Conservation (phyloP, 2,113 vertebrate genomes). For the Pseudois nayaur region DNA sequence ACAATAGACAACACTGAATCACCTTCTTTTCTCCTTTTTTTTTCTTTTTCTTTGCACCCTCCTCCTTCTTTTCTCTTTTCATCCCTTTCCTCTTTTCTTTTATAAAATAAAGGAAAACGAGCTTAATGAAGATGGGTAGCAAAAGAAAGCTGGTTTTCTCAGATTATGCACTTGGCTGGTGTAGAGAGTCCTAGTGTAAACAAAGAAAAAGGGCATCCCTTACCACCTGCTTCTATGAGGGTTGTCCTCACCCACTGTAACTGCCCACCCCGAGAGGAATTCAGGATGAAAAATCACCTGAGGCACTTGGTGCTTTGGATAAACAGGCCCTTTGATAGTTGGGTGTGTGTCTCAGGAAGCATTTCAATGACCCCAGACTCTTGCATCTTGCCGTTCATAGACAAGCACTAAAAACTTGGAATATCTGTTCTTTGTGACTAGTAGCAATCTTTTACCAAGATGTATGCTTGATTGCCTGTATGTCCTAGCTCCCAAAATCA, state of each 20-base stretch:
- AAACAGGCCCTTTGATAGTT: background rate
- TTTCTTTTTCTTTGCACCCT: too few species aligned
- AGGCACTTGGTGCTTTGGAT: background rate
- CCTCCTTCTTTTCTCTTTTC: background rate
- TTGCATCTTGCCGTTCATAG: background rate
- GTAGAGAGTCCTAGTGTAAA: background rate
- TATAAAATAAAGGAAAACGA: background rate
- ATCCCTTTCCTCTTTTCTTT: background rate
- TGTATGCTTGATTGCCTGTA: background rate
- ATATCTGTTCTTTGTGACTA: background rate
- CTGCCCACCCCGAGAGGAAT: background rate
- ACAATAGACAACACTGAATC: accelerated
- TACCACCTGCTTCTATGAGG: background rate
- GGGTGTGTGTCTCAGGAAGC: background rate
- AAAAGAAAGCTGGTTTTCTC: background rate
- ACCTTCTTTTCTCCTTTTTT: background rate
- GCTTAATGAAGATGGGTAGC: background rate
- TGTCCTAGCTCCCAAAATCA: background rate
- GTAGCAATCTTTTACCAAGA: background rate
- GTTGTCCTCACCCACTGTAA: background rate
- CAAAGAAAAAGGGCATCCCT: background rate
- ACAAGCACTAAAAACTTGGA: background rate
- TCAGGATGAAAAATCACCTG: background rate
- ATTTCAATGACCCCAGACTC: background rate
- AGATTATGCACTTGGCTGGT: too few species aligned